Evolutionary conservation across 2,888 invertebrate species (phyloP), one percentile per base, ranked within the genome.

Genomic region (Ochropacha duplaris): DNA sequence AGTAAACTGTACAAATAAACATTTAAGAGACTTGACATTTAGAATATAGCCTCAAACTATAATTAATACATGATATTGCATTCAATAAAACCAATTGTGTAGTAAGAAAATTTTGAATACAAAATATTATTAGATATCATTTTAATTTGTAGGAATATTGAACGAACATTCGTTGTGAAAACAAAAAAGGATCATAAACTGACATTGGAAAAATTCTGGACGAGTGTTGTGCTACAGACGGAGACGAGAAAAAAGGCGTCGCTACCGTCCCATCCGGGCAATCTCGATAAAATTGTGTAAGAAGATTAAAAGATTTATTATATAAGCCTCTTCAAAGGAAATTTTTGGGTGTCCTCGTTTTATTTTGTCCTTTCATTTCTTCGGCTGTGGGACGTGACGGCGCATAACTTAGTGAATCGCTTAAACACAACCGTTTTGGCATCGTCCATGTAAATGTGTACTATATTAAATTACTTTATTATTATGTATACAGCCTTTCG

Each of bases 281-380:
- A 89, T 89, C 88, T 84, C 85, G 87, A 89, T 89, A 87, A 88
- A 90, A 90, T 89, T 88, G 86, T 87, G 82, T 88, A 87, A 89
- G 88, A 87, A 86, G 90, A 90, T 91, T 90, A 92, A 85, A 87
- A 86, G 89, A 90, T 90, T 91, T 89, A 88, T 87, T 79, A 84
- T 84, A 84, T 83, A 84, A 89, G 88, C 86, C 85, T 83, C 80
- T 81, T 86, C 80, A 84, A 84, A 87, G 88, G 84, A 84, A 87
- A 86, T 86, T 89, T 88, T 86, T 69, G 86, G 84, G 77, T 84
- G 85, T 81, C 79, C 83, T 81, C 81, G 78, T 86, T 90, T 87
- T 87, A 87, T 88, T 87, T 86, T 83, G 83, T 83, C 68, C 74
- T 81, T 84, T 80, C 83, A 79, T 81, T 81, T 83, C 81, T 80